Percentiles rank a stretch among this genome's conserved stretches.
Evolutionary conservation across 2,888 invertebrate genomes (phyloP).

Genomic region (Ormia ochracea): DNA sequence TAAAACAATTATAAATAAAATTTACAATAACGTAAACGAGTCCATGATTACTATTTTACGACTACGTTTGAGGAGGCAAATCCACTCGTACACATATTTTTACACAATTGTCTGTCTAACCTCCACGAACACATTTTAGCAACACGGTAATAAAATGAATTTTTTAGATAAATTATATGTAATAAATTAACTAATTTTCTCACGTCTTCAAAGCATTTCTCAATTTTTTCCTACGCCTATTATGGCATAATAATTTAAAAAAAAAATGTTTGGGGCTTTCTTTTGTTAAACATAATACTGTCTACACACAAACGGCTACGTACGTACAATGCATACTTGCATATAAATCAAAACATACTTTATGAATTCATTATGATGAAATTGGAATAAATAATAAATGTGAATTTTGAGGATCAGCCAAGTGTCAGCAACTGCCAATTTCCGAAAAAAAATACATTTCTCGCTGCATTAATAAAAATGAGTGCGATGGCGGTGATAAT

Average conservation of each 20-base stretch:
- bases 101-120: neutral
- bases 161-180: conserved; percentile 39
- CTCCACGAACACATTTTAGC: neutral
- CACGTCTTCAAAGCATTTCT: conserved; percentile 51
- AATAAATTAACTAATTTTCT: conserved; percentile 58
- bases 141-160: conserved; percentile 39
- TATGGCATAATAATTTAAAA: conserved; percentile 46
- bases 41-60: neutral
- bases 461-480: neutral
- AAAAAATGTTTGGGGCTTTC: conserved; percentile 11
- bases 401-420: conserved; percentile 54
- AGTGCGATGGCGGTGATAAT: neutral
- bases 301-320: too few relatives aligned
- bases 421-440: conserved; percentile 55
- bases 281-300: conserved; percentile 9
- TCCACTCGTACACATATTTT: too few relatives aligned
- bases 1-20: neutral
- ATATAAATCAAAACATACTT: neutral
- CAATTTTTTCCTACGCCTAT: conserved; percentile 52
- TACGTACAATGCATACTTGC: too few relatives aligned
- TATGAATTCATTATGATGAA: conserved; percentile 19
- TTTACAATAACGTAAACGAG: neutral
- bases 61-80: neutral
- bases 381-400: conserved; percentile 11
- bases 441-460: conserved; percentile 22